phyloP scores from a whole-genome alignment of 2,113 vertebrate species.

The Stegastes partitus region DNA sequence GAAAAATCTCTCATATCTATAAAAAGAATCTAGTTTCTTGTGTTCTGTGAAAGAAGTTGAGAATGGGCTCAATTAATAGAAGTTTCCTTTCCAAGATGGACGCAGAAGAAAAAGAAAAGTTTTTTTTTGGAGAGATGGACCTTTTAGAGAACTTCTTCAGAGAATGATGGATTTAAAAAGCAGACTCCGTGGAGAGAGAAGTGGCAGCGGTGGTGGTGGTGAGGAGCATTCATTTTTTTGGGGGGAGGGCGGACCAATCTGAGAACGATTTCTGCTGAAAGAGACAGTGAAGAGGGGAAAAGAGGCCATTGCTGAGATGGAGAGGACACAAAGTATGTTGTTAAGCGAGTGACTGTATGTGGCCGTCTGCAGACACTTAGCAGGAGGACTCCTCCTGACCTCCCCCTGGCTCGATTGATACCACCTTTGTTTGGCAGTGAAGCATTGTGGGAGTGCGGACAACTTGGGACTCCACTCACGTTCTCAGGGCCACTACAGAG shows the following conservation, averaged over 20 bases:
- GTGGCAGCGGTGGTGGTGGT: too few relatives aligned
- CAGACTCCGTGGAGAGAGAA: slow-evolving; percentile 4
- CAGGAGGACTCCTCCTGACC: slow-evolving; percentile 33
- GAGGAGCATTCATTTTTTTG: background rate
- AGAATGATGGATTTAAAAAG: slow-evolving; percentile 8
- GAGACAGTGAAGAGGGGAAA: background rate
- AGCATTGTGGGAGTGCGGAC: slow-evolving; percentile 41
- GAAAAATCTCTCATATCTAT: too few relatives aligned
- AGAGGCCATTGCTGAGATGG: background rate
- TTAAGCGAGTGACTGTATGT: slow-evolving; percentile 4
- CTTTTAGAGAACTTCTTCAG: slow-evolving; percentile 7
- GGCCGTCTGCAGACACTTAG: slow-evolving; percentile 3
- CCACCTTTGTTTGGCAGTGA: slow-evolving; percentile 54
- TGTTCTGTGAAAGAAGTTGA: too few relatives aligned
- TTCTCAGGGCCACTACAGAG: slow-evolving; percentile 41
- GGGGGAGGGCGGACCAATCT: slow-evolving; percentile 3
- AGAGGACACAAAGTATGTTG: slow-evolving; percentile 11
- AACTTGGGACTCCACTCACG: slow-evolving; percentile 57
- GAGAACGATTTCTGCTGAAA: background rate
- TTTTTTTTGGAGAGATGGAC: background rate
- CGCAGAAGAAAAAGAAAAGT: too few relatives aligned
- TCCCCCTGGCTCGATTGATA: slow-evolving; percentile 37
- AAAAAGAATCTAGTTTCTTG: too few relatives aligned
- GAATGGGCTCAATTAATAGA: too few relatives aligned
- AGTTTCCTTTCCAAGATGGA: too few relatives aligned